Base-by-base conservation (phyloP, 2,113 vertebrate species). In the Camelus bactrianus region DNA sequence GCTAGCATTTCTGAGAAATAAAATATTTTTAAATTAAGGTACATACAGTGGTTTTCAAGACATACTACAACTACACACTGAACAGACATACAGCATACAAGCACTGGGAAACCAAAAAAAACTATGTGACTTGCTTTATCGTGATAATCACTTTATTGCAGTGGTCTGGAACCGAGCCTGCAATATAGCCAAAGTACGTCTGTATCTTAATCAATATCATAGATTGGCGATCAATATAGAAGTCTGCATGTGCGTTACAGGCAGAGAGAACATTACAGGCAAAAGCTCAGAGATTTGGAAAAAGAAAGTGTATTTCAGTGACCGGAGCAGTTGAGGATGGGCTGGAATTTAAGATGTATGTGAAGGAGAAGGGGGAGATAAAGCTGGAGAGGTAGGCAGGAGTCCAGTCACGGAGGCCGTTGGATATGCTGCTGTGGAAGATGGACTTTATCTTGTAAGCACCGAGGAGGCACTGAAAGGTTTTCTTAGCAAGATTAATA, bases 401-500 rank as follows among this genome's bases (percentile, higher is more conserved):
- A 9, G 69, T 79, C 42, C 48, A 81, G n/a, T 77, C 72, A 73
- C 2, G 22, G 42, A 58, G 42, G 54, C 58, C 81, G 75, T 93
- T 42, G 46, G 20, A 46, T 28, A 46, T 6, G 75, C 69, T 0
- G 3, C 26, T n/a, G 5, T 30, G 30, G 24, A 88, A 89, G 77
- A 77, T 26, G 35, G 2, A 30, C n/a, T 94, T 86, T 50, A 62
- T 82, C 54, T 95, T 72, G 28, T 69, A 83, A 97, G 73, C 50
- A 75, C 4, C 1, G 19, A 84, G 46, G 16, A 84, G 16, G 16
- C 38, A 58, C 22, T 52, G 35, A 96, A 86, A 93, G 20, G 9
- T 86, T 96, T 89, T 69, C 90, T 94, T 60, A 93, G 81, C 32
- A 88, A 89, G 69, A 22, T 86, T 86, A 97, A 82, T 94, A 62